Percentiles rank a stretch among this genome's conserved stretches.
Evolutionary conservation across 2,113 vertebrate species (phyloP).

Genomic region (Neolamprologus fasciatus): DNA sequence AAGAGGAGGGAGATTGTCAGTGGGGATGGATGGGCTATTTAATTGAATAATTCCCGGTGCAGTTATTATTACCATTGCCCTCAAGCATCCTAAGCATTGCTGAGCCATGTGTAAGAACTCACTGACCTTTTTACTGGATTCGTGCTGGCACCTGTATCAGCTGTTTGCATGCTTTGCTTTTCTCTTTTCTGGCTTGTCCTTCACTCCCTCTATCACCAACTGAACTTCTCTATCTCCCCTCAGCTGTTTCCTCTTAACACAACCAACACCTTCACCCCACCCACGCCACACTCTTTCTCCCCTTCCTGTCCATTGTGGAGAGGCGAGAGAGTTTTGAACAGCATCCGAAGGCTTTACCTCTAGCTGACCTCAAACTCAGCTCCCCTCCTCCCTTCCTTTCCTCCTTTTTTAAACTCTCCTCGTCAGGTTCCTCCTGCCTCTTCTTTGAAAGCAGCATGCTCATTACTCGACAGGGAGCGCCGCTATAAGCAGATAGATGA

Average conservation of each 20-base stretch:
- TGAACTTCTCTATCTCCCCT: constrained; percentile 1
- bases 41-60: constrained; percentile 67
- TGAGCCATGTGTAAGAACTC: constrained; percentile 10
- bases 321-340: constrained; percentile 8
- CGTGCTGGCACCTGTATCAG: not conserved
- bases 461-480: constrained; percentile 7
- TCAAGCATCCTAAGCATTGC: constrained; percentile 3
- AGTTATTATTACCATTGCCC: constrained; percentile 38
- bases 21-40: constrained; percentile 43
- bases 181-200: not conserved
- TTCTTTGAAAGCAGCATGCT: not conserved
- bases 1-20: not conserved
- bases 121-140: not conserved
- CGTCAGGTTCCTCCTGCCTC: not conserved
- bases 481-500: not conserved
- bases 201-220: not conserved
- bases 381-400: not conserved
- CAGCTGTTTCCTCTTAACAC: constrained; percentile 14
- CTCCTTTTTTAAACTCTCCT: not conserved
- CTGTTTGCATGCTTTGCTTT: not conserved
- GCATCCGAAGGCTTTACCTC: constrained; percentile 63
- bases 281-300: not conserved
- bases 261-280: not conserved
- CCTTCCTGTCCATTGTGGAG: constrained; percentile 48
- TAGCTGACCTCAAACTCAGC: constrained; percentile 49